Evolutionary conservation across 2,888 invertebrate species (phyloP).

Genomic region (Encarsia formosa): DNA sequence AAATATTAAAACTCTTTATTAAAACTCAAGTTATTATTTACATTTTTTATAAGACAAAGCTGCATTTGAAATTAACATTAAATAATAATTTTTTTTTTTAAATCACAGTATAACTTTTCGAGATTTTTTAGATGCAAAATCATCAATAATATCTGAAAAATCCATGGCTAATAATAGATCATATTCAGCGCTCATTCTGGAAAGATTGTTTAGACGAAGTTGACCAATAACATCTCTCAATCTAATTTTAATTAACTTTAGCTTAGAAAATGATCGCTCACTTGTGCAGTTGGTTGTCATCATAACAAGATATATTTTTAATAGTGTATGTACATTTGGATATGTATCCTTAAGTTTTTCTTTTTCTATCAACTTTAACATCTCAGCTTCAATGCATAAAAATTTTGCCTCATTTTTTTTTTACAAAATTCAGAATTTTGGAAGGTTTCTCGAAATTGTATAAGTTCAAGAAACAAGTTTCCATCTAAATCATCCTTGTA

Average conservation of each 20-base stretch:
- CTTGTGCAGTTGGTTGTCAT: slow-evolving; percentile 18
- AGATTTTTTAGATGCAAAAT: no score
- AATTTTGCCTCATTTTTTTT: background rate
- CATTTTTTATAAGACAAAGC: no score
- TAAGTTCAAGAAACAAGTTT: slow-evolving; percentile 3
- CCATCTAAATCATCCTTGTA: slow-evolving; percentile 13
- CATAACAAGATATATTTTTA: slow-evolving; percentile 12
- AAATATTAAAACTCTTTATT: no score
- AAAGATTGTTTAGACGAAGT: slow-evolving; percentile 2
- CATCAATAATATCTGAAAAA: background rate
- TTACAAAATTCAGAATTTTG: background rate
- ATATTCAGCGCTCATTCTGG: slow-evolving; percentile 3
- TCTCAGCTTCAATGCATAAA: background rate
- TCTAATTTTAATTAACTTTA: slow-evolving; percentile 14
- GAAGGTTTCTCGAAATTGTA: background rate
- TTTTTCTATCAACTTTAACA: background rate
- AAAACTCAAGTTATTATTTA: no score
- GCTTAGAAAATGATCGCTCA: slow-evolving; percentile 13
- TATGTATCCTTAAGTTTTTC: background rate
- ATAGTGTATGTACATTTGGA: slow-evolving; percentile 10
- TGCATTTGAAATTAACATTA: no score
- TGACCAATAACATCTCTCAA: slow-evolving; percentile 6
- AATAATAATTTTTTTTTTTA: no score
- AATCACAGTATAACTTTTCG: no score
- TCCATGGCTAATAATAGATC: background rate